Base-by-base conservation (phyloP, 2,888 invertebrate genomes). In the Tenthredo notha region DNA sequence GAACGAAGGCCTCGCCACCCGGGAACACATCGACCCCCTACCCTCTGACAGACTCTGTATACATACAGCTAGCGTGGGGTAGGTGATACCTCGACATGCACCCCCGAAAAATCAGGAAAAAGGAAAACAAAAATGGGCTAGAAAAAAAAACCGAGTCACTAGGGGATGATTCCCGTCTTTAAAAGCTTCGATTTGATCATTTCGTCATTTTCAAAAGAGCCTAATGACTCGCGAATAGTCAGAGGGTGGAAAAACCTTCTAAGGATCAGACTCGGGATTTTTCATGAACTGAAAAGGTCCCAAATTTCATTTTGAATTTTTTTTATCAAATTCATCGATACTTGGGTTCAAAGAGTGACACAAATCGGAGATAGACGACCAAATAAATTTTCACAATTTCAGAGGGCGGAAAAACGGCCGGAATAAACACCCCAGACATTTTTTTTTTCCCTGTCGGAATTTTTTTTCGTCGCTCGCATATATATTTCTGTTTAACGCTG, bases 1-100 rank as follows among this genome's bases (percentile, higher is more conserved):
- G 61, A 80, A 29, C 58, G 61, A 50, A 80, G 80, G 40, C 80
- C 80, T 80, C 80, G 80, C 58, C 80, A 80, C 80, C 80, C 80
- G 80, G 80, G 80, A 80, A 80, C 80, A 58, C 80, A 80, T 80
- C 80, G 80, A 80, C 80, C 80, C 80, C 80, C 80, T 40, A 80
- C 80, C 80, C 80, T 40, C 61, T 61, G 21, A 37, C 80, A 61
- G 58, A 33, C 61, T 50, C n/a, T 15, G 58, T 77, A 21, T 77
- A 77, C 54, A 40, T 54, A 77, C n/a, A 15, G 18, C 29, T 50
- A 15, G 29, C 54, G 9, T 25, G 75, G n/a, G 25, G n/a, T 50
- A 54, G 18, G 47, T 29, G 29, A 33, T 50, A 12, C 50, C 18
- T 74, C 40, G 72, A 43, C 40, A 18, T 74, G 40, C 21, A 33